Evolutionary conservation across 2,797 vertebrate genomes (phyloP).

Genomic region (Chiroxiphia lanceolata): DNA sequence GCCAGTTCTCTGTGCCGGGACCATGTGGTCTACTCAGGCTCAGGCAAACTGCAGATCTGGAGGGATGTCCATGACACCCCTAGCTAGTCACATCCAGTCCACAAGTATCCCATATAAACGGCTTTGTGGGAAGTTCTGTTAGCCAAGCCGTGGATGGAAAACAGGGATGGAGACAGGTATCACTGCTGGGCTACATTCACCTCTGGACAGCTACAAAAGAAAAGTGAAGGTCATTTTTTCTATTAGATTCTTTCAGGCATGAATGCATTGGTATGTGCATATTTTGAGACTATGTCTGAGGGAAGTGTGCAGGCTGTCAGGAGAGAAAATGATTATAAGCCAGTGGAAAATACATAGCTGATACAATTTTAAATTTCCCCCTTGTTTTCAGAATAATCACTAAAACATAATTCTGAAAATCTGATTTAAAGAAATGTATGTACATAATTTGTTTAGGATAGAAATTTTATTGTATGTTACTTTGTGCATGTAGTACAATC

Average conservation of each 20-base stretch:
- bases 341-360: not conserved
- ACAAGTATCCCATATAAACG: accelerated
- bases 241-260: not conserved
- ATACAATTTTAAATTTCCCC: not conserved
- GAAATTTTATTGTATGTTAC: not conserved
- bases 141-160: not conserved
- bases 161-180: not conserved
- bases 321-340: not conserved
- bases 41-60: not conserved
- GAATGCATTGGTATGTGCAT: not conserved
- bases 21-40: accelerated
- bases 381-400: not conserved
- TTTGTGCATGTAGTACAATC: not conserved
- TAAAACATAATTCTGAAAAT: not conserved
- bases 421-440: not conserved
- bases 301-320: not conserved
- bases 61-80: accelerated
- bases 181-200: not conserved
- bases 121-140: not conserved
- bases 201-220: not conserved
- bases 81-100: not conserved
- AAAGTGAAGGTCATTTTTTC: not conserved
- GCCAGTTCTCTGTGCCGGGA: too few species aligned
- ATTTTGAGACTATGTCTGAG: not conserved
- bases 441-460: not conserved